Conservation (phyloP, 2,888 invertebrate species). For the Habrosyne pyritoides region DNA sequence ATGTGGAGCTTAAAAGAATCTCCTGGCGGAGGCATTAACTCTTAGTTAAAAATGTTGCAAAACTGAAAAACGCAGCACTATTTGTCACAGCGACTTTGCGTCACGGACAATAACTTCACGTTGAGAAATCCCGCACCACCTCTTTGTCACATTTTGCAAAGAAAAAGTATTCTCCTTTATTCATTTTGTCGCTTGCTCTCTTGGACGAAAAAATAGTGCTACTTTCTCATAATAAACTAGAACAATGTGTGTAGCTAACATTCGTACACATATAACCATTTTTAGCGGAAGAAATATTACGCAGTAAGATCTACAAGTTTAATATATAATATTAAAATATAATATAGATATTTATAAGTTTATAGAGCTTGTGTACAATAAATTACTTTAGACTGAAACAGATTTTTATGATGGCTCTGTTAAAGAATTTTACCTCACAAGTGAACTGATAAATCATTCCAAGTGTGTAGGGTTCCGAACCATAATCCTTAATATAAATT, state of each 20-base stretch:
- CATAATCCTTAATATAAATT: too few relatives aligned
- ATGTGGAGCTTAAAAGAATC: slow-evolving; percentile 24
- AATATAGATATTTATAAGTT: too few relatives aligned
- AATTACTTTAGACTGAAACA: too few relatives aligned
- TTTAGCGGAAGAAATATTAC: neutral
- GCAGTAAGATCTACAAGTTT: neutral
- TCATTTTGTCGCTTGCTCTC: slow-evolving; percentile 59
- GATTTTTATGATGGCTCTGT: too few relatives aligned
- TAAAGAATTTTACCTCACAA: too few relatives aligned
- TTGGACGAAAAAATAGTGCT: slow-evolving; percentile 19
- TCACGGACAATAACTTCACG: slow-evolving; percentile 75
- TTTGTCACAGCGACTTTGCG: slow-evolving; percentile 72
- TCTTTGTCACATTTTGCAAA: slow-evolving; percentile 75
- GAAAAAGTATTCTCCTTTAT: slow-evolving; percentile 67
- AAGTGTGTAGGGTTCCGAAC: too few relatives aligned
- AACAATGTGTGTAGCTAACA: neutral
- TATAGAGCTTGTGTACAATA: too few relatives aligned
- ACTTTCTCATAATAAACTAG: slow-evolving; percentile 21
- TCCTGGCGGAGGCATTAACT: slow-evolving; percentile 50
- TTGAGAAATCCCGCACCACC: slow-evolving; percentile 72
- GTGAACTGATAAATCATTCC: too few relatives aligned
- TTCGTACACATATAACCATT: neutral
- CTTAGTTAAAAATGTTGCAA: slow-evolving; percentile 69
- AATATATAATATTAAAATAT: too few relatives aligned
- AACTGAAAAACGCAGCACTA: slow-evolving; percentile 66